These are phyloP conservation scores for Pangasianodon hypophthalmus DNA, from an alignment of 2,113 vertebrate genomes.

Conservation along the genomic window DNA sequence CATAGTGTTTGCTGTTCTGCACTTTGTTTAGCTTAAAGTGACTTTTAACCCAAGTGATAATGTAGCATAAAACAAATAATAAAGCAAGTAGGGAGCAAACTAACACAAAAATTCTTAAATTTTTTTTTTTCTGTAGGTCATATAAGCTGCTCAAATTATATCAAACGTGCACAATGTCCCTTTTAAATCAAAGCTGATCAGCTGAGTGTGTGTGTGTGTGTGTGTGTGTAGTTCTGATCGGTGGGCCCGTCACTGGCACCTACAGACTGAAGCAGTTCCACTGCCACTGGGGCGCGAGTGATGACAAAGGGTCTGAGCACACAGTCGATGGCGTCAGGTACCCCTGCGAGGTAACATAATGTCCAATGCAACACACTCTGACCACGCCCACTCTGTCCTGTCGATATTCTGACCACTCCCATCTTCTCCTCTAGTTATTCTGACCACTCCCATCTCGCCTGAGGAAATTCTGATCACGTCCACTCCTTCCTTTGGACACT, in stretches of 20 bases:
- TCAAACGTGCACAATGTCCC: background rate
- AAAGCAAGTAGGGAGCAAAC: background rate
- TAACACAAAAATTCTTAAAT: background rate
- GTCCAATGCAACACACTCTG: background rate
- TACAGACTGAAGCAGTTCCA: slow-evolving; percentile 92
- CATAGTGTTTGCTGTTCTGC: background rate
- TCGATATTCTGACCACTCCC: background rate
- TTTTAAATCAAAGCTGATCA: background rate
- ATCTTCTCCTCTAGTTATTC: background rate
- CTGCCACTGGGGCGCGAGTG: slow-evolving; percentile 91
- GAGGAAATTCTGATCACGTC: background rate
- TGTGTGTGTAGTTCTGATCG: slow-evolving; percentile 76
- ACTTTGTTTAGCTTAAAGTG: background rate
- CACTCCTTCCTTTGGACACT: background rate
- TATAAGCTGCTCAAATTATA: background rate
- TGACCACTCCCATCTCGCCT: background rate
- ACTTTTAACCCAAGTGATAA: background rate
- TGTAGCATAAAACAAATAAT: background rate
- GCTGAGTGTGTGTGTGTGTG: slow-evolving; percentile 24
- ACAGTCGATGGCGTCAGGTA: slow-evolving; percentile 79
- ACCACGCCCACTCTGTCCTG: background rate
- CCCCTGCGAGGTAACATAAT: slow-evolving; percentile 81
- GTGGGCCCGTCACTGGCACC: slow-evolving; percentile 79
- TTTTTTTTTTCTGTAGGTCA: background rate
- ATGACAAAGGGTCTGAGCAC: slow-evolving; percentile 88